Percentiles rank a stretch among this genome's conserved stretches.
Evolutionary conservation across 2,113 vertebrate genomes (phyloP).

Genomic region (Albula glossodonta): DNA sequence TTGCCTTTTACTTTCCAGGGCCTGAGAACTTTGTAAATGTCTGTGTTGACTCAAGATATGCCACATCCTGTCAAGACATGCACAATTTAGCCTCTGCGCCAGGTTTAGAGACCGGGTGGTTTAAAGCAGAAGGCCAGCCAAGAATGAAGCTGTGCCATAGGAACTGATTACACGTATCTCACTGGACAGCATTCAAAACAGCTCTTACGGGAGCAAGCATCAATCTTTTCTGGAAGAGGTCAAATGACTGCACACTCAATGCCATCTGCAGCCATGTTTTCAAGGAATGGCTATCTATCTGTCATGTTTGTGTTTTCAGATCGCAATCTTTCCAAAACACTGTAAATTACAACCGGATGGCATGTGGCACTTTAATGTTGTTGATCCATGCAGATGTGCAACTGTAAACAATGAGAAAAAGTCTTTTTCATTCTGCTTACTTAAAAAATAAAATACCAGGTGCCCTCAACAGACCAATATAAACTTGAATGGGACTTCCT

Average conservation of each 20-base stretch:
- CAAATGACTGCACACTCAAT: background rate
- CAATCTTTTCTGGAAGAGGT: background rate
- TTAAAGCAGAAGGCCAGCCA: slow-evolving; percentile 22
- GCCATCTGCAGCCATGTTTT: background rate
- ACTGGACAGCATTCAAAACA: background rate
- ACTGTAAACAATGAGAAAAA: too few relatives aligned
- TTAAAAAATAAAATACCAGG: too few relatives aligned
- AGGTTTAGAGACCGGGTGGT: slow-evolving; percentile 19
- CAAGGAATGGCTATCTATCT: background rate
- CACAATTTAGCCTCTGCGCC: slow-evolving; percentile 20
- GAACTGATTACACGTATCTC: background rate
- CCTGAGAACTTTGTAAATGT: slow-evolving; percentile 25
- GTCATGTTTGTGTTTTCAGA: background rate
- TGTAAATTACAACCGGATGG: background rate
- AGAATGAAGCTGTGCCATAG: background rate
- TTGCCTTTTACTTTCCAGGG: slow-evolving; percentile 21
- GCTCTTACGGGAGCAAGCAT: background rate
- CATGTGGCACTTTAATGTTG: background rate
- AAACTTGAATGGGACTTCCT: background rate
- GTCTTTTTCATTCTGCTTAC: too few relatives aligned
- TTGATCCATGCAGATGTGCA: background rate
- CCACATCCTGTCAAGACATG: slow-evolving; percentile 28
- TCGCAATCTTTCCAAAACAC: background rate
- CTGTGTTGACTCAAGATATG: slow-evolving; percentile 29
- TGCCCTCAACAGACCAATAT: background rate